Base-by-base conservation (phyloP, 2,797 vertebrate genomes). In the Muscicapa striata region DNA sequence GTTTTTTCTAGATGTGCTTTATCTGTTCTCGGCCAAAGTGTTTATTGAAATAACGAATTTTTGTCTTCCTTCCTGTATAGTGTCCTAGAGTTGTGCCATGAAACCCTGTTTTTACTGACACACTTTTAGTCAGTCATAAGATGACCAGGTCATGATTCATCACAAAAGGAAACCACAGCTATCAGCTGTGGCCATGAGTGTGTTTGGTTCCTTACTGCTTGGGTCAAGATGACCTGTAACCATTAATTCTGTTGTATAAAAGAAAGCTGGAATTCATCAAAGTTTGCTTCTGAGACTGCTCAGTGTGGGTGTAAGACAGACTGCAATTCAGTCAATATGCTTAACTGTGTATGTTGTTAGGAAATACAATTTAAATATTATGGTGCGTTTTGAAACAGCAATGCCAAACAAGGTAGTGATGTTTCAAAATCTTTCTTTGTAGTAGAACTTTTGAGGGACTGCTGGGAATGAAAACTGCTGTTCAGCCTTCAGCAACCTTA, bases 141-240 rank as follows among this genome's bases (percentile, higher is more conserved):
- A 70, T 77, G n/a, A 43, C 24, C n/a, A 43, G 32, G 10, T 77
- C 34, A 14, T 48, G 57, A 85, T 84, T 92, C 36, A 81, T 46
- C 22, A 27, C n/a, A 13, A 52, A 73, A 67, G 40, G 45, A 88
- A 16, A 46, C 19, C 4, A 24, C 22, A 73, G 27, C 41, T 55
- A 4, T 45, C 15, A 40, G 40, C 0, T 49, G 9, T 43, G 49
- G 45, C 49, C 4, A 1, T 20, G n/a, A 55, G 5, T 26, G 13
- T 57, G 29, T 83, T 86, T 84, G 38, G 2, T 81, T 90, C 19
- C 32, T 66, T 85, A 40, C 32, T 73, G 45, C 32, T 52, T 63
- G 58, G 41, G 62, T 90, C 36, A 45, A 27, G 70, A 84, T 2
- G 23, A 84, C 27, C 40, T 68, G 22, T 57, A 54, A 27, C 55